phyloP scores from a whole-genome alignment of 2,113 vertebrate species.

The Clarias macrocephalus region DNA sequence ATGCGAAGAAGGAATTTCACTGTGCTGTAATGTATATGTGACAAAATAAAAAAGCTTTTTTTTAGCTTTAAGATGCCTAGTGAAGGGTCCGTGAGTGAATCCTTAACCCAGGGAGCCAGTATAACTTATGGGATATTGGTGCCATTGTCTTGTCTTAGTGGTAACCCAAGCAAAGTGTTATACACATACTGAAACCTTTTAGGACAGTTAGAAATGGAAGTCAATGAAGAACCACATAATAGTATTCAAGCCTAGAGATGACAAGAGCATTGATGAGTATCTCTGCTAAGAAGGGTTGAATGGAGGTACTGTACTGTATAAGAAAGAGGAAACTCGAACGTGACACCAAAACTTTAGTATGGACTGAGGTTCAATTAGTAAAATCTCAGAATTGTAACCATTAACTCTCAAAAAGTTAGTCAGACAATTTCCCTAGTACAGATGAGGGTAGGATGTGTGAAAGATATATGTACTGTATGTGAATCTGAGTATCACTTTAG shows the following conservation, averaged over 20 bases:
- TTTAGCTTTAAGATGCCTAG: no score
- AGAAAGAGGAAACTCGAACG: no score
- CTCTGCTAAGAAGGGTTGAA: neutral
- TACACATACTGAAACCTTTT: neutral
- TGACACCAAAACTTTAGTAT: no score
- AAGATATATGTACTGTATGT: neutral
- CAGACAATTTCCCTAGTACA: no score
- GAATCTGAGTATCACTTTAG: neutral
- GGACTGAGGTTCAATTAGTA: neutral
- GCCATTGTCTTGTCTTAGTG: neutral
- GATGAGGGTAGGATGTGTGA: neutral
- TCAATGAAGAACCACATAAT: neutral
- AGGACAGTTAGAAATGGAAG: neutral
- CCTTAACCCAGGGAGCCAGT: neutral
- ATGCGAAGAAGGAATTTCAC: no score
- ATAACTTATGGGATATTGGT: neutral
- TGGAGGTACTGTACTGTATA: no score
- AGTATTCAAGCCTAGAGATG: neutral
- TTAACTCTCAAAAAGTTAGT: no score
- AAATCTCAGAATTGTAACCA: neutral
- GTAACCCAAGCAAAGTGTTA: neutral
- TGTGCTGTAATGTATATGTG: no score
- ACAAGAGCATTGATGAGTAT: neutral
- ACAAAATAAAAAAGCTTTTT: no score
- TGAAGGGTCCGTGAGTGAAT: no score